phyloP scores from a whole-genome alignment of 2,113 vertebrate species.

The Heterotis niloticus region DNA sequence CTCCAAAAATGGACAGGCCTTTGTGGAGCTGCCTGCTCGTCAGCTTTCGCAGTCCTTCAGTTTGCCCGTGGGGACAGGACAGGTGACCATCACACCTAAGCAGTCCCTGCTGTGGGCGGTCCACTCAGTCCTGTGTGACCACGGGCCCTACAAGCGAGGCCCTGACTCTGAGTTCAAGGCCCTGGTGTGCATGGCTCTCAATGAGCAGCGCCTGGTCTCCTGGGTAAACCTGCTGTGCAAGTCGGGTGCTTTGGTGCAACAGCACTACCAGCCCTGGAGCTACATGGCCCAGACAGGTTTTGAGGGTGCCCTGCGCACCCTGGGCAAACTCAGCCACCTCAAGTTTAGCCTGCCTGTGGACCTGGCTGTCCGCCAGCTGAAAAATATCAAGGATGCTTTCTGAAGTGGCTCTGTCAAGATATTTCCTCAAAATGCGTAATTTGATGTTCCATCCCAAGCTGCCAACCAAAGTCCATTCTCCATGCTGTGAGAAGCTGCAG shows the following conservation, averaged over 20 bases:
- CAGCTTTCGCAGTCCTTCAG: constrained; percentile 93
- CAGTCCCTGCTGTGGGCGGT: constrained; percentile 89
- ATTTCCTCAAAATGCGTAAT: background rate
- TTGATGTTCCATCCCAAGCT: constrained; percentile 15
- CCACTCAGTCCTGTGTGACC: constrained; percentile 86
- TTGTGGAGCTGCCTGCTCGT: constrained; percentile 85
- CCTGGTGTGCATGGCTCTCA: constrained; percentile 90
- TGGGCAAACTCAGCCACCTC: constrained; percentile 88
- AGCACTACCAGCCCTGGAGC: constrained; percentile 94
- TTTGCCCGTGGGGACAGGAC: constrained; percentile 69
- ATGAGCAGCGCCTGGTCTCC: constrained; percentile 91
- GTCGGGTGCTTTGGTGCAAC: constrained; percentile 76
- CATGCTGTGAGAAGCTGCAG: background rate
- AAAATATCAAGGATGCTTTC: constrained; percentile 97
- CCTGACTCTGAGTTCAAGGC: constrained; percentile 94
- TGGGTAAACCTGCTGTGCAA: constrained; percentile 96
- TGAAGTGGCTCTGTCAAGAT: constrained; percentile 53
- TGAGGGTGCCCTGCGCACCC: constrained; percentile 82
- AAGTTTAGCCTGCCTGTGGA: constrained; percentile 92
- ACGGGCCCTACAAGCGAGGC: constrained; percentile 86
- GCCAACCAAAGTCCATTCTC: constrained; percentile 26
- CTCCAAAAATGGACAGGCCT: constrained; percentile 85
- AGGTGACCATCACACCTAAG: constrained; percentile 74
- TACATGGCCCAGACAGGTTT: constrained; percentile 96
- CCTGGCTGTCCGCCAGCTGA: constrained; percentile 91